A percentile compares a stretch with the other conserved stretches of the same genome.
phyloP scores from a whole-genome alignment of 2,888 invertebrate species.

The Machimus rusticus region DNA sequence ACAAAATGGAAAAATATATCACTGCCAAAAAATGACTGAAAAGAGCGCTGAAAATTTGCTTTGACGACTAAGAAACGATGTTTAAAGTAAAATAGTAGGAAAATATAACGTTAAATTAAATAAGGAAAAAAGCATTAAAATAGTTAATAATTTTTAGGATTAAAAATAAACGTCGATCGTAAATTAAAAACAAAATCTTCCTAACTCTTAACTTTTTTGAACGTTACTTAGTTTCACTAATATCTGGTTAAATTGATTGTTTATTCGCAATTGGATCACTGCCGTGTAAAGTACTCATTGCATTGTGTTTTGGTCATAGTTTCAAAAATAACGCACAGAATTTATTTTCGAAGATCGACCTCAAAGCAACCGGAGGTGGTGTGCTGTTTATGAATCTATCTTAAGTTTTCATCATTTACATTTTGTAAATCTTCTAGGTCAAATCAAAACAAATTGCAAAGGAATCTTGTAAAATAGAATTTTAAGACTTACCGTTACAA shows the following conservation, averaged over 20 bases:
- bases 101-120: slow-evolving; percentile 23
- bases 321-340: slow-evolving; percentile 13
- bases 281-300: slow-evolving; percentile 17
- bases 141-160: slow-evolving; percentile 25
- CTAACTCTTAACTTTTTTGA: background rate
- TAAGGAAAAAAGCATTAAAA: slow-evolving; percentile 1
- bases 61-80: slow-evolving; percentile 22
- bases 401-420: background rate
- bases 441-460: slow-evolving; percentile 15
- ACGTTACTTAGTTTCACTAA: background rate
- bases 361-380: background rate
- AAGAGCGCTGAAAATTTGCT: slow-evolving; percentile 18
- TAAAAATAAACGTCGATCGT: background rate
- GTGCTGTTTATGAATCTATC: background rate
- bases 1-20: slow-evolving; percentile 31
- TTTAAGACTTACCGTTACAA: slow-evolving; percentile 38
- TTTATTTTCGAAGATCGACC: background rate
- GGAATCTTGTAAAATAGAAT: slow-evolving; percentile 32
- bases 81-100: slow-evolving; percentile 26
- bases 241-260: background rate
- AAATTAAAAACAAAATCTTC: background rate
- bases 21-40: slow-evolving; percentile 43
- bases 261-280: slow-evolving; percentile 13
- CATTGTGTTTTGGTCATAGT: background rate
- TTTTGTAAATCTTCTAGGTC: slow-evolving; percentile 7